Evolutionary conservation across 2,113 vertebrate species (phyloP), one percentile per base, ranked within the genome.

Genomic region (Trematocara marginatum): DNA sequence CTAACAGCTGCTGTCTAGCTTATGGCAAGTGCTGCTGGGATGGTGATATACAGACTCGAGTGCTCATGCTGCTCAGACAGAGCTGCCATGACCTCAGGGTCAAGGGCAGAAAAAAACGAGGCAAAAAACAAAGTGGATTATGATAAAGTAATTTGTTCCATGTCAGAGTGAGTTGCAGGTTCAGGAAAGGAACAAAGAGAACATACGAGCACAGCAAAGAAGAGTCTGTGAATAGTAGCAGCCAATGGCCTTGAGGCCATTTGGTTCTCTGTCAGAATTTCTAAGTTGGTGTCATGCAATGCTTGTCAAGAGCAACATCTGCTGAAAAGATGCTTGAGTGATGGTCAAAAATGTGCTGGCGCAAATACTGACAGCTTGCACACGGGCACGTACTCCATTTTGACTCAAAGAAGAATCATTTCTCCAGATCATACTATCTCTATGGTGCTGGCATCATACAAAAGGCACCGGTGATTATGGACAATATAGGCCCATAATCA

Each of bases 271-370:
- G 84, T 94, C 91, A 94, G 94, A 86, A 83, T 86, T 80, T 93
- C 91, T 91, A 89, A 91, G 85, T 94, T 85, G 88, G 92, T 95
- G 90, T 95, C 92, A 95, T 92, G 95, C 92, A 87, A 93, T 3
- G 88, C 90, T 95, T 92, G 91, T 94, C 92, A 92, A 81, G 86
- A 93, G 89, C 92, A 94, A 94, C 95, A 95, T 96, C 93, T 95
- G 95, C 89, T 94, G 92, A 86, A 95, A 95, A 95, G 95, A 95
- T 96, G 94, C 92, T 93, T 87, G 95, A 94, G 93, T 94, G 95
- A 95, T 91, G 87, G 86, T 94, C 94, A 95, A 94, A 95, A 93
- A 94, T 94, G 93, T 94, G 87, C 90, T 95, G 93, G 94, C 92
- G 12, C 80, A 76, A 91, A 94, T 61, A 54, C 92, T 90, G 93